These are phyloP conservation scores for Melitaea athalia DNA, from an alignment of 2,888 invertebrate species.

Conservation along the genomic window DNA sequence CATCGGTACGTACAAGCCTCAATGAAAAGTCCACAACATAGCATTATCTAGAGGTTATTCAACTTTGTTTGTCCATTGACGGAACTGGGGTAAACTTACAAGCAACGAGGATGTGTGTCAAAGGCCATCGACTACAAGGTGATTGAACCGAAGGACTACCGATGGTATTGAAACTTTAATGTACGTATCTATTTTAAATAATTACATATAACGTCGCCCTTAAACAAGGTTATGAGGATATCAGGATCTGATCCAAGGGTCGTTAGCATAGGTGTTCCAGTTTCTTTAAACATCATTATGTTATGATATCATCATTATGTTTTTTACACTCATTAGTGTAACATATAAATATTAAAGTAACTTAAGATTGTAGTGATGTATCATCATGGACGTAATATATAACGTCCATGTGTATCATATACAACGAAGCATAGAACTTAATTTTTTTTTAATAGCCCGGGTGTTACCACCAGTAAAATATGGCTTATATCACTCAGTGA, in stretches of 20 bases:
- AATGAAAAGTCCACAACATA: slow-evolving; percentile 18
- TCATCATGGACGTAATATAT: no score
- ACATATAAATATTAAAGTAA: background rate
- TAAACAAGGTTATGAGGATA: slow-evolving; percentile 27
- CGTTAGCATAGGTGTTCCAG: slow-evolving; percentile 5
- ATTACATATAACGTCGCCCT: slow-evolving; percentile 23
- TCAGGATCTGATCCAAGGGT: slow-evolving; percentile 4
- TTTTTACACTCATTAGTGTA: no score
- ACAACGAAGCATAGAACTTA: no score
- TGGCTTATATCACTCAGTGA: no score
- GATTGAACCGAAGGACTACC: slow-evolving; percentile 27
- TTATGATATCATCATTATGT: no score
- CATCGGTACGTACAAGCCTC: background rate
- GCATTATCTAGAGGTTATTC: slow-evolving; percentile 46
- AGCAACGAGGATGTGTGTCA: slow-evolving; percentile 58
- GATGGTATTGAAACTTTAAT: slow-evolving; percentile 25
- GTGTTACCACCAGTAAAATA: no score
- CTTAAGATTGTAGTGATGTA: background rate
- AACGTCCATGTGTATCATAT: no score
- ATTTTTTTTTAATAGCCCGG: no score
- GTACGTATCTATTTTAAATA: slow-evolving; percentile 15
- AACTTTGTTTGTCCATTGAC: slow-evolving; percentile 56
- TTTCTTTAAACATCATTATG: background rate
- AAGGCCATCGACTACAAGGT: slow-evolving; percentile 56
- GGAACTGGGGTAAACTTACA: slow-evolving; percentile 61